Evolutionary conservation across 1,140 invertebrate genomes (phyloP).

Genomic region (Aphelinus certus): DNA sequence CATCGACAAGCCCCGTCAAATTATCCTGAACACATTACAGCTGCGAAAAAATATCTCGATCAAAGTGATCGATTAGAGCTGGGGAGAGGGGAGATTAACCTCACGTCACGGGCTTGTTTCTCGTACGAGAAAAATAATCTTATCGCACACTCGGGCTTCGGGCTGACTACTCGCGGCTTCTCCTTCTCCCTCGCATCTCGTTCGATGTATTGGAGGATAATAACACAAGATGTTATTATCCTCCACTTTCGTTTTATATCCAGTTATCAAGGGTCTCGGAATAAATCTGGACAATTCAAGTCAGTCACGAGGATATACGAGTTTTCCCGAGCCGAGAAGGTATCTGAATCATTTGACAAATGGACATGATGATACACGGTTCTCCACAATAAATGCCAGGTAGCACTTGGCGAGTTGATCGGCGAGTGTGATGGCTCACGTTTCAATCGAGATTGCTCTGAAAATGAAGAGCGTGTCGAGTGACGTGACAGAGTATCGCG

Average conservation of each 20-base stretch:
- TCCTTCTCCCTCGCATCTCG: not conserved
- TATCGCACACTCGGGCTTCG: not conserved
- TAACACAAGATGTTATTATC: slow-evolving; percentile 8
- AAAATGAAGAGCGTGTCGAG: too few relatives aligned
- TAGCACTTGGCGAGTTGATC: too few relatives aligned
- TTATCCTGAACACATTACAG: slow-evolving; percentile 13
- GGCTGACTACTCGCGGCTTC: not conserved
- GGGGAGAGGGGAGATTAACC: not conserved
- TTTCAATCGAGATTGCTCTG: too few relatives aligned
- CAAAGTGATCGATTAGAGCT: slow-evolving; percentile 30
- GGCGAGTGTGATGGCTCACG: too few relatives aligned
- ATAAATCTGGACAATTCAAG: too few relatives aligned
- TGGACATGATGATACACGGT: too few relatives aligned
- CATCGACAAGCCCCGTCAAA: not conserved
- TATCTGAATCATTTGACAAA: too few relatives aligned
- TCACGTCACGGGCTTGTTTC: not conserved
- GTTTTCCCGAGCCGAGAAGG: too few relatives aligned
- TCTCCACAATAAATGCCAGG: too few relatives aligned
- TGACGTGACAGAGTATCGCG: too few relatives aligned
- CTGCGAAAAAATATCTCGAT: slow-evolving; percentile 17
- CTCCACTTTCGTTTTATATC: not conserved
- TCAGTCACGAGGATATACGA: too few relatives aligned
- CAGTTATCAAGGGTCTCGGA: too few relatives aligned
- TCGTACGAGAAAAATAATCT: not conserved
- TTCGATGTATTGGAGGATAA: not conserved